Evolutionary conservation across 2,888 invertebrate species (phyloP), one percentile per base, ranked within the genome.

Genomic region (Labia minor): DNA sequence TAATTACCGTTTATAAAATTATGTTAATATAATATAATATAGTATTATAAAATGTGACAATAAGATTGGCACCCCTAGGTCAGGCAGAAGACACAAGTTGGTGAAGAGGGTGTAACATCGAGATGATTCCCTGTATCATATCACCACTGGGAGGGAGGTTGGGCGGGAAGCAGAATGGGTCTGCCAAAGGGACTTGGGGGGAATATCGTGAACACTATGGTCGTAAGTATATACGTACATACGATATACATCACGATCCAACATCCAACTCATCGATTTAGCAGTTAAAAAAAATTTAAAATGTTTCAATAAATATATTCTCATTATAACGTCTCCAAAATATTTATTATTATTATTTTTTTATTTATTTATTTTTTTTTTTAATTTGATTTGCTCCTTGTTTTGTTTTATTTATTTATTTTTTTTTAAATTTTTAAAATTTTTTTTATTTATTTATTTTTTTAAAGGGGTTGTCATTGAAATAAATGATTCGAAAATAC

Each of bases 241-340:
- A n/a, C n/a, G n/a, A n/a, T n/a, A n/a, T n/a, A 26, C 26, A 26
- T 6, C 4, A 8, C 26, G 26, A 26, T 8, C 49, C n/a, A 33
- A 33, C 6, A 8, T 33, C 33, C 6, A 49, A 49, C 14, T 49
- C 49, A 49, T 14, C n/a, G 49, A 49, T 10, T 49, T 49, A 49
- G n/a, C 14, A 49, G 49, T 49, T 49, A n/a, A 11, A 49, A 49
- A 49, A 49, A 49, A 26, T 26, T 26, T 26, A 6, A 26, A 49
- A 49, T 49, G 49, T 49, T 49, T 49, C 49, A 49, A 49, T 49
- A 49, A 49, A 49, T 49, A 49, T 49, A 49, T 49, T 49, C 49
- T 49, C 49, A 49, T 49, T 49, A 49, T 49, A 49, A 49, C 49
- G 49, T 49, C 49, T 49, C 49, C 49, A 49, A 49, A 49, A 49